Evolutionary conservation across 2,888 invertebrate genomes (phyloP), one percentile per base, ranked within the genome.

Genomic region (Trachelus tabidus): DNA sequence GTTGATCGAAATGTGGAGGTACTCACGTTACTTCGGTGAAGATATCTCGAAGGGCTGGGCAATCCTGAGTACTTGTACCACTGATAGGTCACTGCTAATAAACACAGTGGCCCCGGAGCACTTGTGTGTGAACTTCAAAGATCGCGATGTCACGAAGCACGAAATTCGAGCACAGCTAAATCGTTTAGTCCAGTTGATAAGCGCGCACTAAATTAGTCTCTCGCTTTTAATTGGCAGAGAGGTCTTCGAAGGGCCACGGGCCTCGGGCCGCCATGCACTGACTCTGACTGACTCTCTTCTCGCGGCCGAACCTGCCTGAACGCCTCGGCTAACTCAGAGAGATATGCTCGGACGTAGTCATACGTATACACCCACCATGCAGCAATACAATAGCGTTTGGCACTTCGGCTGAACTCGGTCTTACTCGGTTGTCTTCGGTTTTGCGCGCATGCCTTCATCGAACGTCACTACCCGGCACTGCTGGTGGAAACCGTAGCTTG

Each of bases 201-300:
- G 23, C 56, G 56, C 56, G 56, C 56, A 23, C 56, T 23, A 23
- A 56, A 23, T 23, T 56, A 56, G 56, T 56, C 56, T 56, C 56
- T 9, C 9, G 56, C 9, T 56, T 56, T 56, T 56, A 56, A 56
- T 56, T 9, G 56, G 9, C 23, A 23, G 56, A 40, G 56, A 56
- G 56, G 23, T 56, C 56, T 56, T 56, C 23, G 34, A 71, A 23
- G 71, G 31, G 34, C 71, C 77, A 85, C 85, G 85, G 83, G 84
- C 87, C 88, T 87, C 89, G 85, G 86, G 85, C 89, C 88, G 89
- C 87, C 89, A 88, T 88, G 87, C 89, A 89, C 89, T 86, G 89
- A 89, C 86, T 87, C 81, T 80, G 75, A 79, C 76, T 79, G 84
- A 83, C 84, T 80, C 86, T 84, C 78, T 79, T 82, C 83, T 81